Evolutionary conservation across 2,888 invertebrate species (phyloP).

Genomic region (Chymomyza amoena): DNA sequence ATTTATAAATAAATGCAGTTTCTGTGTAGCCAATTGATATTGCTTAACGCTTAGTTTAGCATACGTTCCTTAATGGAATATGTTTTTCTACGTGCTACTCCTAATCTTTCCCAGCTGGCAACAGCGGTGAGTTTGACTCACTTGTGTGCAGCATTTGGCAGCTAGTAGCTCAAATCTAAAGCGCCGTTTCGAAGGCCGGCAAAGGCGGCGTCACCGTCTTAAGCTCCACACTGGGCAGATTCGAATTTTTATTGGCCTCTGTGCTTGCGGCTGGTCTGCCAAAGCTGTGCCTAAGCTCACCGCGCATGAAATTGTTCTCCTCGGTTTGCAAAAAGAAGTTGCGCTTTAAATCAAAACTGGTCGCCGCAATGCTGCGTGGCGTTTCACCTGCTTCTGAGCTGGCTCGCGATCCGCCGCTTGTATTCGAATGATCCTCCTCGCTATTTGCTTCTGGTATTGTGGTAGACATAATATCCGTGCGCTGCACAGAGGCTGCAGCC

Average conservation of each 20-base stretch:
- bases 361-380: slow-evolving; percentile 43
- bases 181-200: slow-evolving; percentile 74
- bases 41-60: slow-evolving; percentile 40
- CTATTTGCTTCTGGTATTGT: slow-evolving; percentile 90
- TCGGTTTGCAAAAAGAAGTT: slow-evolving; percentile 78
- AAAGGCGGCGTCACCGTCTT: slow-evolving; percentile 38
- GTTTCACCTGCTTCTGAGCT: slow-evolving; percentile 75
- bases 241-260: slow-evolving; percentile 47
- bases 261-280: slow-evolving; percentile 24
- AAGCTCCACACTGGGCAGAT: not conserved
- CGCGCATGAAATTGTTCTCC: slow-evolving; percentile 79
- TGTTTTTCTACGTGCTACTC: slow-evolving; percentile 16
- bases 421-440: slow-evolving; percentile 86
- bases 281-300: slow-evolving; percentile 73
- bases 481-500: slow-evolving; percentile 63
- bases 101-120: slow-evolving; percentile 7
- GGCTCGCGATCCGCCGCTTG: slow-evolving; percentile 82
- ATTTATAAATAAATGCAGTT: slow-evolving; percentile 53
- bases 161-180: slow-evolving; percentile 40
- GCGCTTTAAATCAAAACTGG: slow-evolving; percentile 74
- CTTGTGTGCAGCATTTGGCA: slow-evolving; percentile 7
- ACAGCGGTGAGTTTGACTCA: slow-evolving; percentile 59
- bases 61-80: slow-evolving; percentile 63
- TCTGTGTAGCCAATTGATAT: slow-evolving; percentile 50
- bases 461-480: slow-evolving; percentile 90